Conservation (phyloP, 2,797 vertebrate genomes). For the Macropodus opercularis region DNA sequence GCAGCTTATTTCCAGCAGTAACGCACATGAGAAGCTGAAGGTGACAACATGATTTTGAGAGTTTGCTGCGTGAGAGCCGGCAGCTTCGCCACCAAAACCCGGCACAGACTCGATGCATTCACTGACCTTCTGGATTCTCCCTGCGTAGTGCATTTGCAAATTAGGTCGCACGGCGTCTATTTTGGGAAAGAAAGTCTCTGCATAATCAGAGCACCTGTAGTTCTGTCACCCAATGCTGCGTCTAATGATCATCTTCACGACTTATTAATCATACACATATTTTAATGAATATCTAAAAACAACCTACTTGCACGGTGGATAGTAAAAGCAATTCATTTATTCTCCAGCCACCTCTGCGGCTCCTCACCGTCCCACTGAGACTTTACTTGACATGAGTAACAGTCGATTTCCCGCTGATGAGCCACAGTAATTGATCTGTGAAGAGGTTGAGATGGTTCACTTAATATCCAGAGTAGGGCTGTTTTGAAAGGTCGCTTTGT, state of each 20-base stretch:
- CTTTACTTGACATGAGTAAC: conserved; percentile 7
- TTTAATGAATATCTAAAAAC: neutral
- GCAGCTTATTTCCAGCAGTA: too few relatives aligned
- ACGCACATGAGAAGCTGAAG: too few relatives aligned
- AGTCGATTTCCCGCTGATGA: conserved; percentile 27
- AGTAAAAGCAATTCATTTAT: conserved; percentile 1
- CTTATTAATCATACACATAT: neutral
- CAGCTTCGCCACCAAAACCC: too few relatives aligned
- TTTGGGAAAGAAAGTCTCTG: conserved; percentile 43
- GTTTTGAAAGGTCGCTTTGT: conserved; percentile 41
- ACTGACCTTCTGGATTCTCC: conserved; percentile 55
- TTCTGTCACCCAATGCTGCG: conserved; percentile 23
- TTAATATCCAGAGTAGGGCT: conserved; percentile 1
- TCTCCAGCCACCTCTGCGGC: conserved; percentile 1
- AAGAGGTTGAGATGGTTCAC: conserved; percentile 49
- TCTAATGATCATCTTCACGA: conserved; percentile 6
- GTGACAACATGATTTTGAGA: too few relatives aligned
- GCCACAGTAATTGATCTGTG: conserved; percentile 40
- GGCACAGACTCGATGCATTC: conserved; percentile 32
- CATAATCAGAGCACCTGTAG: conserved; percentile 52
- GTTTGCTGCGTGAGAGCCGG: too few relatives aligned
- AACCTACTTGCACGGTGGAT: neutral
- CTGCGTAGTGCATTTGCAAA: conserved; percentile 42
- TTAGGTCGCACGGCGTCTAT: conserved; percentile 61
- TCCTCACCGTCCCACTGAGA: conserved; percentile 17